phyloP scores from a whole-genome alignment of 2,113 vertebrate genomes.

The Pelobates fuscus region DNA sequence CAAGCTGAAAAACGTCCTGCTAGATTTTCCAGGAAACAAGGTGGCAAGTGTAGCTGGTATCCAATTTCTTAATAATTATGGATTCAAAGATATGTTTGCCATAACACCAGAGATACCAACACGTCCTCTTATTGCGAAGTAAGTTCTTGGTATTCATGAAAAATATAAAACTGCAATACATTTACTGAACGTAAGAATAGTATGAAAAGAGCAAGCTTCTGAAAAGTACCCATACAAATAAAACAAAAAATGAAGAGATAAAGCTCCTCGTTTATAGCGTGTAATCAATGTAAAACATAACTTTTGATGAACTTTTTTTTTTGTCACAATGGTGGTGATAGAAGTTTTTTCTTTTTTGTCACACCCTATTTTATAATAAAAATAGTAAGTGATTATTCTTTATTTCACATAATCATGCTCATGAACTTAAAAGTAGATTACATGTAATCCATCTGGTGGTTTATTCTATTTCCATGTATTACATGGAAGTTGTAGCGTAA shows the following conservation, averaged over 20 bases:
- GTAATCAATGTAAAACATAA: no score
- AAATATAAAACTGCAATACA: background rate
- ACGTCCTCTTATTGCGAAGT: conserved; percentile 74
- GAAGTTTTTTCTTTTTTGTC: no score
- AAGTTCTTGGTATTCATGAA: conserved; percentile 61
- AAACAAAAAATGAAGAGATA: background rate
- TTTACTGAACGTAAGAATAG: background rate
- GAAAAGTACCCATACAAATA: background rate
- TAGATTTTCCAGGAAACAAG: conserved; percentile 79
- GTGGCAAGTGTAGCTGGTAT: conserved; percentile 81
- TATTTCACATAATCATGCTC: no score
- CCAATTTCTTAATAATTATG: conserved; percentile 74
- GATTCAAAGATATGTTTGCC: conserved; percentile 64
- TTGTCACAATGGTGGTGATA: no score
- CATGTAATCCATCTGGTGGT: no score
- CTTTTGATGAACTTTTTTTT: no score
- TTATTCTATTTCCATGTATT: no score
- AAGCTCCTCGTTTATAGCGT: background rate
- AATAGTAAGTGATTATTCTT: no score
- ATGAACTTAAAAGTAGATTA: no score
- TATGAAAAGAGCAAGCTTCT: background rate
- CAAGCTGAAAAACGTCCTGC: conserved; percentile 68
- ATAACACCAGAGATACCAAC: conserved; percentile 77
- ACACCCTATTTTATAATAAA: no score
- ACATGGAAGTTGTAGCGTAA: no score